Evolutionary conservation across 2,797 vertebrate species (phyloP).

Genomic region (Gouania willdenowi): DNA sequence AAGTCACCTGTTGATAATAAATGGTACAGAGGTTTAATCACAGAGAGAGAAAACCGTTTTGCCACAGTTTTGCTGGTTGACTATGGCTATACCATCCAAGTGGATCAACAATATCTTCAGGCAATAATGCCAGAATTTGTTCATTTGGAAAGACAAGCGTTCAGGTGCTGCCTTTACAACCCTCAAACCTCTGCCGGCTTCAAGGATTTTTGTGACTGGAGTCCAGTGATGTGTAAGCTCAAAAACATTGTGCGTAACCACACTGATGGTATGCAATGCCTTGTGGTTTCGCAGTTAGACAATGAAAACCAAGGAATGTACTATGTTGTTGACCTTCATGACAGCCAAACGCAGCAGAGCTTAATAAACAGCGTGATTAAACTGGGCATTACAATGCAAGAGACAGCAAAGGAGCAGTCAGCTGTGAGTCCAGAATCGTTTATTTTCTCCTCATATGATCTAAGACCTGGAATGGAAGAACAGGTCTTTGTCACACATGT

Average conservation of each 20-base stretch:
- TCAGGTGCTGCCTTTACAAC: constrained; percentile 78
- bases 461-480: constrained; percentile 79
- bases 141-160: constrained; percentile 79
- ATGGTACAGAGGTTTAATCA: constrained; percentile 82
- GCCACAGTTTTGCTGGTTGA: constrained; percentile 79
- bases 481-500: constrained; percentile 80
- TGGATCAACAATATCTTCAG: constrained; percentile 70
- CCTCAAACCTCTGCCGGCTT: no score
- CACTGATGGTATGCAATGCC: constrained; percentile 69
- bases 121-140: constrained; percentile 75
- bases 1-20: constrained; percentile 69
- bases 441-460: constrained; percentile 81
- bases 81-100: constrained; percentile 73
- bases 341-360: constrained; percentile 48
- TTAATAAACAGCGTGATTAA: constrained; percentile 60
- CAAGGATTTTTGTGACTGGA: no score
- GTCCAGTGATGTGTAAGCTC: constrained; percentile 33
- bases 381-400: constrained; percentile 34
- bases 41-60: constrained; percentile 11
- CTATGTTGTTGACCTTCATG: constrained; percentile 80
- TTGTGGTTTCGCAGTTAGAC: constrained; percentile 66
- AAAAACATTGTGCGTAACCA: constrained; percentile 55
- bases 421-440: constrained; percentile 54
- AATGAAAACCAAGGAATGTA: constrained; percentile 61
- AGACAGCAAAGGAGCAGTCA: background rate